phyloP scores from a whole-genome alignment of 1,140 invertebrate species.

The Epicauta chinensis region DNA sequence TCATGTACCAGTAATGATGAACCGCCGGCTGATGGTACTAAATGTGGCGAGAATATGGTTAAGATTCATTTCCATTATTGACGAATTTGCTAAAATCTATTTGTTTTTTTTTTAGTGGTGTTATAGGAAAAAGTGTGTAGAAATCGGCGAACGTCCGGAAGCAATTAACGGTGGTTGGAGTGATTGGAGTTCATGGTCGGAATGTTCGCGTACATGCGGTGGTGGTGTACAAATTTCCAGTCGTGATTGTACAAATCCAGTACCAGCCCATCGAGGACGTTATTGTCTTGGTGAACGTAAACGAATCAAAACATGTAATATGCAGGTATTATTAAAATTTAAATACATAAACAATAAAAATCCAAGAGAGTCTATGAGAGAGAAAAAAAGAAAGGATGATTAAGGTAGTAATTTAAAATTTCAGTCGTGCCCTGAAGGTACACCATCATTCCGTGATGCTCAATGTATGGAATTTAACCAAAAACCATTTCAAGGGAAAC shows the following conservation, averaged over 20 bases:
- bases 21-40: conserved; percentile 61
- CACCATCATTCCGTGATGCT: conserved; percentile 47
- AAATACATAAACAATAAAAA: no score
- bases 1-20: conserved; percentile 52
- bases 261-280: conserved; percentile 54
- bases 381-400: no score
- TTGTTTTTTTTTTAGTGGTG: conserved; percentile 67
- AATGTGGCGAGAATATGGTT: conserved; percentile 55
- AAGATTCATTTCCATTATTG: neutral
- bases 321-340: no score
- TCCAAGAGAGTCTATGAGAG: no score
- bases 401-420: no score
- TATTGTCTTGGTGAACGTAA: conserved; percentile 52
- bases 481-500: conserved; percentile 37
- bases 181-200: conserved; percentile 49
- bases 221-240: conserved; percentile 49
- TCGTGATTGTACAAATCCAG: conserved; percentile 50
- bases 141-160: conserved; percentile 53
- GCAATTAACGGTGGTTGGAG: conserved; percentile 64
- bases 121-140: conserved; percentile 54
- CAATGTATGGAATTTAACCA: conserved; percentile 56
- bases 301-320: conserved; percentile 54
- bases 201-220: conserved; percentile 58
- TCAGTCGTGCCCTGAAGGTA: conserved; percentile 50
- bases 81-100: no score